Conservation (phyloP, 2,888 invertebrate genomes). For the Chironomus riparius region DNA sequence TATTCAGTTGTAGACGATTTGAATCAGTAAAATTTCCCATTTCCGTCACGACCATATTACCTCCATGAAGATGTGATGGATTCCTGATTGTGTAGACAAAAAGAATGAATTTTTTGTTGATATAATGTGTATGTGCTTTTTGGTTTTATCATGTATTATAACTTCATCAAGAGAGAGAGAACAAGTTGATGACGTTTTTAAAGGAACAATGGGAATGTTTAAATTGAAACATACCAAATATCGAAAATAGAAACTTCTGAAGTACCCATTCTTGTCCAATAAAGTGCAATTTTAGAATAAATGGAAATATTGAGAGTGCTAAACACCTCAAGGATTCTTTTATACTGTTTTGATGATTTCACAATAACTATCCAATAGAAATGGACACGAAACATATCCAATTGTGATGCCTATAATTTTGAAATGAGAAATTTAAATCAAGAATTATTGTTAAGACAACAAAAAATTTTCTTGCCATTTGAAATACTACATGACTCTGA, state of each 20-base stretch:
- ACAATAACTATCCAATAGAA: slow-evolving; percentile 43
- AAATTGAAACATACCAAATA: not conserved
- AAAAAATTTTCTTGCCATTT: too few species aligned
- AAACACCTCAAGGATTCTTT: not conserved
- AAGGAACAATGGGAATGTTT: not conserved
- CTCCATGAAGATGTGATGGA: slow-evolving; percentile 48
- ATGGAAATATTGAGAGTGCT: slow-evolving; percentile 1
- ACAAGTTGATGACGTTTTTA: not conserved
- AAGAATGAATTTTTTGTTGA: not conserved
- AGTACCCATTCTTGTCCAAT: not conserved
- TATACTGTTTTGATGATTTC: not conserved
- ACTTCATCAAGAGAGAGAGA: not conserved
- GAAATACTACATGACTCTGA: too few species aligned
- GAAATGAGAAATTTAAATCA: not conserved
- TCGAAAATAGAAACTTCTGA: not conserved
- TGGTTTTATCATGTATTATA: not conserved
- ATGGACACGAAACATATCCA: slow-evolving; percentile 40
- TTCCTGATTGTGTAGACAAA: slow-evolving; percentile 37
- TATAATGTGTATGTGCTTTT: too few species aligned
- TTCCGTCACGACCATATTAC: slow-evolving; percentile 43
- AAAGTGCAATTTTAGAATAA: not conserved
- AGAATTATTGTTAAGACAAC: too few species aligned
- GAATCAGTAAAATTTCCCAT: slow-evolving; percentile 45
- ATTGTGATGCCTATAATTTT: slow-evolving; percentile 37
- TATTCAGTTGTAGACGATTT: slow-evolving; percentile 32